Evolutionary conservation across 2,113 vertebrate genomes (phyloP).

Genomic region (Chaenocephalus aceratus): DNA sequence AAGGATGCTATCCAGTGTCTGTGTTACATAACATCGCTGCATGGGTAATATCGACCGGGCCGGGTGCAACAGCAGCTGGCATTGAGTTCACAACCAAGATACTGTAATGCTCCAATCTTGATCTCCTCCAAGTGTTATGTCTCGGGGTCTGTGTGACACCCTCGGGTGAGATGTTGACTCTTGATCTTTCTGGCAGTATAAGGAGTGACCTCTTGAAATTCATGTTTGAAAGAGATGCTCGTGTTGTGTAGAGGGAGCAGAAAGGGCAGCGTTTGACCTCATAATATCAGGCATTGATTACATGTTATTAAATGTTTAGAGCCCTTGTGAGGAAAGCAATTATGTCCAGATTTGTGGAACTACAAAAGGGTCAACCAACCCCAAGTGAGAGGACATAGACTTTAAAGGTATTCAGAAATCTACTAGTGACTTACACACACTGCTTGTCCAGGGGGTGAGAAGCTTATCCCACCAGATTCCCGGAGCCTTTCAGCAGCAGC

Average conservation of each 20-base stretch:
- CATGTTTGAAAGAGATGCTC: background rate
- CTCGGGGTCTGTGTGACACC: constrained; percentile 6
- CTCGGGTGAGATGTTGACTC: background rate
- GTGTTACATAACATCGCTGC: constrained; percentile 22
- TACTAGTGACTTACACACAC: constrained; percentile 33
- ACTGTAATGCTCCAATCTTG: constrained; percentile 40
- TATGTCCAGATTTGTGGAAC: constrained; percentile 27
- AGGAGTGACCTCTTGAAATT: constrained; percentile 21
- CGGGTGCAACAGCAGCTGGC: constrained; percentile 31
- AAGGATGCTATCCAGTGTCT: constrained; percentile 9
- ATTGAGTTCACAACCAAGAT: constrained; percentile 43
- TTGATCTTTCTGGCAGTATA: background rate
- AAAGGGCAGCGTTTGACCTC: constrained; percentile 30
- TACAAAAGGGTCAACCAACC: constrained; percentile 7
- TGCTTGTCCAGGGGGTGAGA: constrained; percentile 37
- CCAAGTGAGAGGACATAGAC: background rate
- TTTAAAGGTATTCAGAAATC: constrained; percentile 12
- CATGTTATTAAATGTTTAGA: constrained; percentile 55
- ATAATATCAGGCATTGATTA: constrained; percentile 39
- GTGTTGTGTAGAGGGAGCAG: background rate
- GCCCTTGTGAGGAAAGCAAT: constrained; percentile 13
- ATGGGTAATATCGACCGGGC: constrained; percentile 50
- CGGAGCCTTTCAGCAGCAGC: constrained; percentile 24
- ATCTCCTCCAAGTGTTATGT: constrained; percentile 27
- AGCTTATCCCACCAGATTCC: constrained; percentile 62